phyloP scores from a whole-genome alignment of 2,113 vertebrate genomes.

The Petrocephalus microphthalmus region DNA sequence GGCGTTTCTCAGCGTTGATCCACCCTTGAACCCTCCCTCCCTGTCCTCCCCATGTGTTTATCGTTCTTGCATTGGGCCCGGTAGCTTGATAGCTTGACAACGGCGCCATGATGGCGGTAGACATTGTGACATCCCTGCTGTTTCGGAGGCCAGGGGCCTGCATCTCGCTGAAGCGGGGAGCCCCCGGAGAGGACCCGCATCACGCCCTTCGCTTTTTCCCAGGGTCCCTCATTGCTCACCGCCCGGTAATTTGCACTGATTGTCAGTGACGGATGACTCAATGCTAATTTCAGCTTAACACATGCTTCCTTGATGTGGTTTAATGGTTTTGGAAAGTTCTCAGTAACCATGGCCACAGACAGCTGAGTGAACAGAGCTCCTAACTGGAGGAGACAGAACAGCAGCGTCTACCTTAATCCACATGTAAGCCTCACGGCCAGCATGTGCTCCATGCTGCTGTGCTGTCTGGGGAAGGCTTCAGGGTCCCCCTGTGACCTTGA shows the following conservation, averaged over 20 bases:
- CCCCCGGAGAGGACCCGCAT: background rate
- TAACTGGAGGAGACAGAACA: background rate
- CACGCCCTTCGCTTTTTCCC: background rate
- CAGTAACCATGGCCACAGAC: background rate
- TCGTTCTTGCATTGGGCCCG: background rate
- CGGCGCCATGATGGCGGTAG: background rate
- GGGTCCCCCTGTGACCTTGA: too few species aligned
- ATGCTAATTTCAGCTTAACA: background rate
- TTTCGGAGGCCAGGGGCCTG: background rate
- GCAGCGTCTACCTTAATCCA: background rate
- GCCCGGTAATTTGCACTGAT: background rate
- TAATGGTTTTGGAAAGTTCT: background rate
- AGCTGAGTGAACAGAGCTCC: background rate
- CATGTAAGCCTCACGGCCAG: background rate
- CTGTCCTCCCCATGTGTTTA: background rate
- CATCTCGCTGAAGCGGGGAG: background rate
- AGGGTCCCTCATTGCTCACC: background rate
- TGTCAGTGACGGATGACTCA: background rate
- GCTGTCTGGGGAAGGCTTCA: background rate
- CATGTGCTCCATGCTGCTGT: background rate
- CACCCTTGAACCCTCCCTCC: background rate
- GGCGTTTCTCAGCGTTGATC: background rate
- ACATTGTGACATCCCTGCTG: background rate
- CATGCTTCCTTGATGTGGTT: background rate
- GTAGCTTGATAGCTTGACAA: background rate